phyloP scores from a whole-genome alignment of 1,140 invertebrate genomes.

The Cydia amplana region DNA sequence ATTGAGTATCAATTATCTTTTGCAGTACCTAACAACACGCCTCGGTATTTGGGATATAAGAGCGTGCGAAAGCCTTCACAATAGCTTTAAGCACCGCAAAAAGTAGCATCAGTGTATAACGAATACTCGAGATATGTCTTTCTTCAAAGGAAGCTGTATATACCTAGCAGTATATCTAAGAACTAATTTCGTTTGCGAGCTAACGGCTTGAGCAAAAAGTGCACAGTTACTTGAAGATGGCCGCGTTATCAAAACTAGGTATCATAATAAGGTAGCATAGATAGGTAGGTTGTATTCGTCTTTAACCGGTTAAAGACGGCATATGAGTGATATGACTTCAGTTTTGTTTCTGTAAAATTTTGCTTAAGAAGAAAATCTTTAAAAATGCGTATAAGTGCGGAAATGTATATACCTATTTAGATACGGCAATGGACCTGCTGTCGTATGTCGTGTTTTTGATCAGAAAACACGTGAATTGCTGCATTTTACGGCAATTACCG shows the following conservation, averaged over 20 bases:
- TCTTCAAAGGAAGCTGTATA: neutral
- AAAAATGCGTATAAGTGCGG: no score
- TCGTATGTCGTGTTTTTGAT: no score
- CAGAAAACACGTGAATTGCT: no score
- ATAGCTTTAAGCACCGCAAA: neutral
- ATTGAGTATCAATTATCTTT: constrained; percentile 26
- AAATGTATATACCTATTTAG: no score
- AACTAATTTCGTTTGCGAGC: neutral
- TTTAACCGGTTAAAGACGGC: neutral
- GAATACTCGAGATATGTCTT: neutral
- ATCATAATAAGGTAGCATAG: neutral
- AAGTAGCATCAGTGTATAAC: neutral
- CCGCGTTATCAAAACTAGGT: neutral
- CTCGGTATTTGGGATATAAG: constrained; percentile 26
- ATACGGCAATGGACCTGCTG: no score
- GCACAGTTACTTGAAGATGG: constrained; percentile 4
- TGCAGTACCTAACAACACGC: constrained; percentile 20
- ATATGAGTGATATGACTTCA: neutral
- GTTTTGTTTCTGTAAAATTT: no score
- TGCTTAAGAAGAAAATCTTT: no score
- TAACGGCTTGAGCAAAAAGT: constrained; percentile 7
- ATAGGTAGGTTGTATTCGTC: neutral
- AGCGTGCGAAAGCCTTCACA: constrained; percentile 28
- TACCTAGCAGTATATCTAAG: neutral
- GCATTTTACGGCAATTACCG: no score